Conservation (phyloP, 2,113 vertebrate genomes). For the Reinhardtius hippoglossoides region DNA sequence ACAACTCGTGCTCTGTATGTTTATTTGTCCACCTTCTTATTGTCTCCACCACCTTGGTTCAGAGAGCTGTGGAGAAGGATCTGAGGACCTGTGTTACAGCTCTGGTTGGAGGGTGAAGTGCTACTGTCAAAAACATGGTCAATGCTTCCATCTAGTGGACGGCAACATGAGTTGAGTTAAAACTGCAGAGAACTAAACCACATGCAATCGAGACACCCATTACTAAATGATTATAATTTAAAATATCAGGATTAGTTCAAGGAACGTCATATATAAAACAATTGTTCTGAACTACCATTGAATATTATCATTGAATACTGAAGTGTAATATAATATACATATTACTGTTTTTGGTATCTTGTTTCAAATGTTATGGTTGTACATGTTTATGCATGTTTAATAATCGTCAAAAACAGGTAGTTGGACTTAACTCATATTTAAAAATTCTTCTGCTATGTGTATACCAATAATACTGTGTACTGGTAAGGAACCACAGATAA, state of each 20-base stretch:
- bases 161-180: not conserved
- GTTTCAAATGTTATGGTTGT: no score
- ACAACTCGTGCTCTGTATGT: not conserved
- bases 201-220: not conserved
- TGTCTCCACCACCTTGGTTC: not conserved
- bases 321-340: no score
- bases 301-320: not conserved
- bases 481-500: no score
- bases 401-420: no score
- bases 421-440: no score
- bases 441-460: no score
- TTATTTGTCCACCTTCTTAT: not conserved
- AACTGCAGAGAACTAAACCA: not conserved
- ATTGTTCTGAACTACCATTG: not conserved
- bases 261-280: no score
- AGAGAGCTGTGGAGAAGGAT: not conserved
- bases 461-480: no score
- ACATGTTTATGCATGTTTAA: no score
- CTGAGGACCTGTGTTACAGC: not conserved
- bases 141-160: slow-evolving; percentile 69
- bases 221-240: no score
- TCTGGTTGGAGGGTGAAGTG: not conserved
- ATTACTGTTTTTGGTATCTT: no score
- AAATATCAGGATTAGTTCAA: not conserved
- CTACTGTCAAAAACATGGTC: slow-evolving; percentile 18